A percentile compares a stretch with the other conserved stretches of the same genome.
phyloP scores from a whole-genome alignment of 2,888 invertebrate genomes.

The Caenorhabditis sp. region DNA sequence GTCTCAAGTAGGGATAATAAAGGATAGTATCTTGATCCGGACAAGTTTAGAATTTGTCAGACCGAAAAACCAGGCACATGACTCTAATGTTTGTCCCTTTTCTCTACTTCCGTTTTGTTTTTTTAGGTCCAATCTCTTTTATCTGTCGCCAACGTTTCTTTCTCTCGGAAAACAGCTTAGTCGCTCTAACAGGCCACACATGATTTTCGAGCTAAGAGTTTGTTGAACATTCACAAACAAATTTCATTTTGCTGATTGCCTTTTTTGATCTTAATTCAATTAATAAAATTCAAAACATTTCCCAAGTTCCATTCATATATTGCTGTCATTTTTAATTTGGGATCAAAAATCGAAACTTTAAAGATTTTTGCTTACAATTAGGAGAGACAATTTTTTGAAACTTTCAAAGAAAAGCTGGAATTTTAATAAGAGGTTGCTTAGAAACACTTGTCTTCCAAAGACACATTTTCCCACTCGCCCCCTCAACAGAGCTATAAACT shows the following conservation, averaged over 20 bases:
- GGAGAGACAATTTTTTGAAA: not conserved
- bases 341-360: constrained; percentile 1
- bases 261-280: no score
- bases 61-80: constrained; percentile 34
- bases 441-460: constrained; percentile 22
- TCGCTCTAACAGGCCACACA: no score
- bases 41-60: not conserved
- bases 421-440: constrained; percentile 44
- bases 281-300: no score
- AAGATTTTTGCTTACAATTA: constrained; percentile 5
- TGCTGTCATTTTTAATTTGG: no score
- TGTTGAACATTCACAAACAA: no score
- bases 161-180: no score
- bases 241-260: no score
- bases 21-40: constrained; percentile 12
- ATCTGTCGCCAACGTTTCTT: not conserved
- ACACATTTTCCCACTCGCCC: not conserved
- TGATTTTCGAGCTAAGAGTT: not conserved
- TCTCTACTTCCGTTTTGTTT: constrained; percentile 20
- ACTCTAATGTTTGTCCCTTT: constrained; percentile 17
- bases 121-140: constrained; percentile 1
- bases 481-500: constrained; percentile 2
- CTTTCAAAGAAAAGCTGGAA: not conserved
- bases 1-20: constrained; percentile 13
- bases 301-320: no score